These are phyloP conservation scores for Priocnemis perturbator DNA, from an alignment of 2,888 invertebrate species.

Conservation along the genomic window DNA sequence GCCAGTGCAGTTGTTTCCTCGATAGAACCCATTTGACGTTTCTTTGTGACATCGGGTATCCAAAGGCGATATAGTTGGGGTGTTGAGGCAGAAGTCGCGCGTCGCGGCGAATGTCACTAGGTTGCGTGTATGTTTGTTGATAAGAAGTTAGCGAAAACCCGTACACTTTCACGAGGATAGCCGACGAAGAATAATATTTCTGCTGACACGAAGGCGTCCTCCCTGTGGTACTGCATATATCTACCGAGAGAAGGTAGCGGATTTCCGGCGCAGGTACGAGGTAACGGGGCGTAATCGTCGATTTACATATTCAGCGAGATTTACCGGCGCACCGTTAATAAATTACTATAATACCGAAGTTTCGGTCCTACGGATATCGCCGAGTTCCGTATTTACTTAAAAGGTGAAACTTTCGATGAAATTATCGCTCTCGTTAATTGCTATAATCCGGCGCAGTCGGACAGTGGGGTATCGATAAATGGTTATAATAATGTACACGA, in stretches of 20 bases:
- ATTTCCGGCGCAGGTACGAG: slow-evolving; percentile 8
- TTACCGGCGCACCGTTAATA: slow-evolving; percentile 35
- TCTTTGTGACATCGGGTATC: no score
- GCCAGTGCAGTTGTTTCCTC: no score
- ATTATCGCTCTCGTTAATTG: slow-evolving; percentile 37
- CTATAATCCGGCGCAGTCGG: slow-evolving; percentile 11
- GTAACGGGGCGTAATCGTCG: slow-evolving; percentile 31
- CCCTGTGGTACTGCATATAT: neutral
- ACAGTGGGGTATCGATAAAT: slow-evolving; percentile 22
- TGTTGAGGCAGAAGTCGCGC: neutral
- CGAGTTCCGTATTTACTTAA: slow-evolving; percentile 38
- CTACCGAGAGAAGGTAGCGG: neutral
- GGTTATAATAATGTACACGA: slow-evolving; percentile 19
- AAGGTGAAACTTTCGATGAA: slow-evolving; percentile 43
- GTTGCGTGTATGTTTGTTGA: neutral
- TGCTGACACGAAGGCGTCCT: neutral
- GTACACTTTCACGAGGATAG: neutral
- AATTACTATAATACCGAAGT: slow-evolving; percentile 41
- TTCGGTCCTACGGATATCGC: slow-evolving; percentile 28
- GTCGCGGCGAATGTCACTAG: neutral
- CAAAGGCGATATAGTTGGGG: no score
- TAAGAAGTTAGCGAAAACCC: neutral
- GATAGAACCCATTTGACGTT: no score
- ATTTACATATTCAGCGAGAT: slow-evolving; percentile 45
- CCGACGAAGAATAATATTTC: slow-evolving; percentile 10